Evolutionary conservation across 1,140 invertebrate genomes (phyloP), one percentile per base, ranked within the genome.

Genomic region (Trissolcus basalis): DNA sequence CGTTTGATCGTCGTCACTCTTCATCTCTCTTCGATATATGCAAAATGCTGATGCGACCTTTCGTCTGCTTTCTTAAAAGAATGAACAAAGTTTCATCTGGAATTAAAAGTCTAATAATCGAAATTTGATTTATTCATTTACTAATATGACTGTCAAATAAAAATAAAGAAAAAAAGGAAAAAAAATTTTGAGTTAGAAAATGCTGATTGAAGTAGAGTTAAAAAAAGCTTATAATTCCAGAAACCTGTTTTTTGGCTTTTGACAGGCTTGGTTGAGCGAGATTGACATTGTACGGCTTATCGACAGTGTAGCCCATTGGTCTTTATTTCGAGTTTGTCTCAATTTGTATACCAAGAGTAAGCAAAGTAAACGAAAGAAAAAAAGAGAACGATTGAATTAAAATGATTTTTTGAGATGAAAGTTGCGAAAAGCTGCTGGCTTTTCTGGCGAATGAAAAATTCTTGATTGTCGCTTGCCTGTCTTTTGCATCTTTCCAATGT

Each of bases 401-500:
- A 39, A 3, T 39, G 2, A 2, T 4, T 9, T 39, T 2, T 59
- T 27, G n/a, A n/a, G n/a, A n/a, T n/a, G n/a, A n/a, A n/a, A n/a
- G n/a, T 27, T 27, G 19, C 36, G 47, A 54, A 27, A 27, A 27
- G 41, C 6, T 27, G 33, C 41, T 60, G 63, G 72, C 51, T 75
- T 75, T 48, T 35, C 39, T 59, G 32, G 65, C 61, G 54, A 59
- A 75, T 54, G 56, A 70, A 33, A 27, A 27, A 27, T 60, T 68
- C 47, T 63, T 54, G 11, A 55, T 58, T 77, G 64, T 72, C 60
- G 75, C 74, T 77, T 77, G 73, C 70, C 65, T 65, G 56, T 61
- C 72, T 50, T 48, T 61, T 75, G 58, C 63, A 56, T 54, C 50
- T 27, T 68, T 50, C 61, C 51, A 35, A 33, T 59, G 35, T 64